Percentiles rank a stretch among this genome's conserved stretches.
Evolutionary conservation across 2,113 vertebrate genomes (phyloP).

Genomic region (Salvelinus sp.): DNA sequence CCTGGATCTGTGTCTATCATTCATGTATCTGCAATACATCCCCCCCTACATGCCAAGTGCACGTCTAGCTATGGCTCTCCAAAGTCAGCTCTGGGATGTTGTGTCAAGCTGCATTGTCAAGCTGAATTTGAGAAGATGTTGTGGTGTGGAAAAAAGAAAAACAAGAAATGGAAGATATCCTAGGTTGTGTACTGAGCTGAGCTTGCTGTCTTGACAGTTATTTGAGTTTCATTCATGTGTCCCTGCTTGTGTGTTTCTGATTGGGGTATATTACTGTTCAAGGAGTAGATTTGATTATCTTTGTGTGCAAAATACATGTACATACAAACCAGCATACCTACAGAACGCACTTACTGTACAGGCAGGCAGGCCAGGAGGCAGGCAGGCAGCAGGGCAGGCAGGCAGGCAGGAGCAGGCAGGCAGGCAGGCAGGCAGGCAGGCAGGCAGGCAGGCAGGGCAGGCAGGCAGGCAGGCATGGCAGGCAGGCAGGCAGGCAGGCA

Average conservation of each 20-base stretch:
- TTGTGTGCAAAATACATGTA: neutral
- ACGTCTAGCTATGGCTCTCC: conserved; percentile 49
- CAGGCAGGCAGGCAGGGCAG: too few relatives aligned
- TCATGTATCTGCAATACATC: conserved; percentile 48
- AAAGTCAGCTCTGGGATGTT: conserved; percentile 49
- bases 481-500: too few relatives aligned
- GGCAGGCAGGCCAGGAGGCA: too few relatives aligned
- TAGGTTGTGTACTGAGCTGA: conserved; percentile 1
- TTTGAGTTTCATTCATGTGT: conserved; percentile 3
- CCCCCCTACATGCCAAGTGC: conserved; percentile 49
- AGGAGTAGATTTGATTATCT: conserved; percentile 11
- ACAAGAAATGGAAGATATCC: neutral
- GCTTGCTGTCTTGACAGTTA: neutral
- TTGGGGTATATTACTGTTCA: neutral
- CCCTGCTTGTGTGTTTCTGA: neutral
- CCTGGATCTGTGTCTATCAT: conserved; percentile 39
- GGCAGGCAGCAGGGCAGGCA: too few relatives aligned
- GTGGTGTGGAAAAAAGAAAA: neutral
- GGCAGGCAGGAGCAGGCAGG: too few relatives aligned
- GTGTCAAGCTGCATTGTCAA: conserved; percentile 40
- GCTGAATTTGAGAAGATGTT: conserved; percentile 24
- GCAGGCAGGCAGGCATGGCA: too few relatives aligned
- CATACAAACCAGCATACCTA: conserved; percentile 6
- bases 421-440: too few relatives aligned
- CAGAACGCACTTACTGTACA: neutral